Percentiles rank a stretch among this genome's conserved stretches.
Conservation (phyloP, 1,140 invertebrate genomes). For the Cecropterus lyciades region DNA sequence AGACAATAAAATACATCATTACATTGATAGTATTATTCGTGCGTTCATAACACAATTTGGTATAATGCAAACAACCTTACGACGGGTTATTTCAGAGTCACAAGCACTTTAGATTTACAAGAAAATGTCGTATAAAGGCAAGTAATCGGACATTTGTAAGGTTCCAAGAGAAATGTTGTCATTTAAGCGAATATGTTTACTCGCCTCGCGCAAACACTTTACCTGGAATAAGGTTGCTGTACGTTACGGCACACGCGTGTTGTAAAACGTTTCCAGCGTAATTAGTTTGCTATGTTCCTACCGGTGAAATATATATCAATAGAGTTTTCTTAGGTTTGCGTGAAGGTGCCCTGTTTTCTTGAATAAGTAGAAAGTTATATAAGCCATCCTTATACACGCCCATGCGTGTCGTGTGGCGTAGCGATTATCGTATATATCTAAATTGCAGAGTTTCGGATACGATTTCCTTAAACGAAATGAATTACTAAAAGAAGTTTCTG, state of each 20-base stretch:
- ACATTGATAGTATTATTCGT: too few relatives aligned
- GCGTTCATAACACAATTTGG: too few relatives aligned
- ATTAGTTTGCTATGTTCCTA: conserved; percentile 31
- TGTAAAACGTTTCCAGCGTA: conserved; percentile 38
- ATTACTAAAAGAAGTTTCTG: too few relatives aligned
- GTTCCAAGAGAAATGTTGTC: conserved; percentile 30
- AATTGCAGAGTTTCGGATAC: too few relatives aligned
- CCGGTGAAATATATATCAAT: conserved; percentile 6
- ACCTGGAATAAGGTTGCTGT: conserved; percentile 38
- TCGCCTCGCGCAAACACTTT: conserved; percentile 22
- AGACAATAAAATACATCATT: too few relatives aligned
- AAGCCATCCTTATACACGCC: too few relatives aligned
- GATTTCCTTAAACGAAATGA: too few relatives aligned
- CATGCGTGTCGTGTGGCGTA: too few relatives aligned
- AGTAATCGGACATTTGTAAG: conserved; percentile 22
- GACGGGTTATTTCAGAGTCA: background rate
- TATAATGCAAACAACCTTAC: too few relatives aligned
- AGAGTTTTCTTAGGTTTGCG: background rate
- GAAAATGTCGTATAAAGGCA: background rate
- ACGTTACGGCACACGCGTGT: conserved; percentile 62
- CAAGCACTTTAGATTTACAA: background rate
- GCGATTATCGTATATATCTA: too few relatives aligned
- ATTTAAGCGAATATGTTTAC: conserved; percentile 32
- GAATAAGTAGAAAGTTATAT: background rate
- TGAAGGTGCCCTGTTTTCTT: background rate